These are phyloP conservation scores for Anguilla marmorata DNA, from an alignment of 2,797 vertebrate genomes.

Conservation along the genomic window DNA sequence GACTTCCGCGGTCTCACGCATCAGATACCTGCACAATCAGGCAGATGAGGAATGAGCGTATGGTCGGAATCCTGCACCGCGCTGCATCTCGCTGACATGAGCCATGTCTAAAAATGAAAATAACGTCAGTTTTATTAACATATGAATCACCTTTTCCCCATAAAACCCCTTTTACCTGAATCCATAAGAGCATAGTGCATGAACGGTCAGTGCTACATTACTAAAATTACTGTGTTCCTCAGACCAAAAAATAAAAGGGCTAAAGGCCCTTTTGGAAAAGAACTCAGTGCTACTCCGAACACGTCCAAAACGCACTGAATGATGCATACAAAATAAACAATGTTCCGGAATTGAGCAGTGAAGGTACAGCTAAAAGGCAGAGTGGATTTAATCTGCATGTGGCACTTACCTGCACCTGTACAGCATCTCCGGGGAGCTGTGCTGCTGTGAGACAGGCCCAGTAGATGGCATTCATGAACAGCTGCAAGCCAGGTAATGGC, in stretches of 20 bases:
- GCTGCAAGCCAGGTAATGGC: slow-evolving; percentile 27
- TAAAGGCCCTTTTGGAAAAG: background rate
- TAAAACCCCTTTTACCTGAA: background rate
- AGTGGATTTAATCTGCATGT: background rate
- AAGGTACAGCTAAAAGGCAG: background rate
- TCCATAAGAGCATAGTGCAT: background rate
- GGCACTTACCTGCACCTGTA: background rate
- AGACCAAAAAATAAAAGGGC: background rate
- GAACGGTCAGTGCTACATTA: background rate
- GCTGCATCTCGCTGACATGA: background rate
- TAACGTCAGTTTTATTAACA: slow-evolving; percentile 33
- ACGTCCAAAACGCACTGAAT: background rate
- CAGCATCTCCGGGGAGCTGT: background rate
- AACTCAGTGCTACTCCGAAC: too few species aligned
- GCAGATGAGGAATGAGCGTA: slow-evolving; percentile 44
- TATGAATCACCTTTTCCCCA: background rate
- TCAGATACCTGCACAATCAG: slow-evolving; percentile 56
- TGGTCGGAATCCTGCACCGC: slow-evolving; percentile 15
- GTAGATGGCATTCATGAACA: slow-evolving; percentile 66
- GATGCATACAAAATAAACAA: background rate
- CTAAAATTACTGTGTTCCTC: background rate
- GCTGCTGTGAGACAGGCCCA: slow-evolving; percentile 51
- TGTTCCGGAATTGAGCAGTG: background rate
- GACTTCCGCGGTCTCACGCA: slow-evolving; percentile 52
- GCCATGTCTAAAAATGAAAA: slow-evolving; percentile 38